Evolutionary conservation across 23 tunicate species (phyloP), one percentile per base, ranked within the genome.

Genomic region (Styela plicata): DNA sequence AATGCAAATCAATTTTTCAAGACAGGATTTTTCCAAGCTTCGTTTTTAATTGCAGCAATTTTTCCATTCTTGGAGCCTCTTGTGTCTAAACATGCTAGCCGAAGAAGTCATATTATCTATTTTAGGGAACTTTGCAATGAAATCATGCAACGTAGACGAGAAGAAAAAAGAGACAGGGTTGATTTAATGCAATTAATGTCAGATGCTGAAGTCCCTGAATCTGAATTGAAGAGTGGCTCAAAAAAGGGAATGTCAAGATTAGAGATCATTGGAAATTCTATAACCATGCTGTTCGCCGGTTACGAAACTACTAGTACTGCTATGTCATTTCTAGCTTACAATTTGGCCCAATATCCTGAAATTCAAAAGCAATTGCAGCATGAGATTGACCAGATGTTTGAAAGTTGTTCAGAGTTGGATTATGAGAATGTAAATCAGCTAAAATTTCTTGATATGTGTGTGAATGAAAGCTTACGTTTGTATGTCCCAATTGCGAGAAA

Each of bases 271-370:
- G 87, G 85, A 70, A 91, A 91, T 74, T 31, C 83, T 24, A 63
- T 86, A 33, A 27, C 87, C n/a, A 86, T 91, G 91, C 33, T 91
- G 33, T 37, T 86, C 31, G 97, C 97, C 31, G 97, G 97, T 0
- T 91, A 82, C 62, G 97, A 91, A 24, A 91, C 97, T 1, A 86
- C 97, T 34, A 81, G 74, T 18, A 82, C 77, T 69, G 83, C 87
- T 28, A 73, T 91, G 85, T 34, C 85, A 34, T 86, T 81, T 52
- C 70, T 91, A 25, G 85, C 85, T 5, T 91, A 75, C 85, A 91
- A 91, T 63, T 80, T 91, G 31, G 97, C 97, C 16, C 34, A 69
- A 17, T 80, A 91, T 65, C 52, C 24, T 3, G 85, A 86, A 29
- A 78, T 63, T 1, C 97, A 91, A 70, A 74, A 86, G 30, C 77